A percentile compares a stretch with the other conserved stretches of the same genome.
These are phyloP conservation scores for Adrianichthys oophorus DNA, from an alignment of 2,797 vertebrate genomes.

Conservation along the genomic window DNA sequence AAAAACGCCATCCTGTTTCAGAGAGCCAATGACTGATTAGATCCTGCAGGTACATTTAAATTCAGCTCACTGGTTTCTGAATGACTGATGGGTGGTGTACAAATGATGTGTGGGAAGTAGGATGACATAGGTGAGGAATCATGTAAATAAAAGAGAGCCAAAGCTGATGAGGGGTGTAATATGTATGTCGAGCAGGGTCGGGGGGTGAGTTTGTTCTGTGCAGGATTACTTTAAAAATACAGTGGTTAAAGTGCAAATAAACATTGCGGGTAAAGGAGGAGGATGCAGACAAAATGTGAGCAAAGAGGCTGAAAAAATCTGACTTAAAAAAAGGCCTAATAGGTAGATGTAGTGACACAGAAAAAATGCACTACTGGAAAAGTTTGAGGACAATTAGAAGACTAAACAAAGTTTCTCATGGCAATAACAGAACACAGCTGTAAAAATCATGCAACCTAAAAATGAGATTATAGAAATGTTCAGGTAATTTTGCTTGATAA, in stretches of 20 bases:
- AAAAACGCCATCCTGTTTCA: constrained; percentile 48
- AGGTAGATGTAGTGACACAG: no score
- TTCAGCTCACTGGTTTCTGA: constrained; percentile 30
- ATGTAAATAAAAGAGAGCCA: constrained; percentile 6
- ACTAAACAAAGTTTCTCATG: no score
- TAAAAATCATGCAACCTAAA: no score
- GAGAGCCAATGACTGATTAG: constrained; percentile 56
- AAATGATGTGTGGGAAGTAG: constrained; percentile 6
- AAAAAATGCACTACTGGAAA: no score
- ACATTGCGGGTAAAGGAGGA: constrained; percentile 19
- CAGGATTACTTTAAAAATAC: constrained; percentile 59
- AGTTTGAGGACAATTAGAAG: no score
- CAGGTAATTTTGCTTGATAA: no score
- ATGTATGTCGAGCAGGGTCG: constrained; percentile 3
- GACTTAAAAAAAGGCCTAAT: constrained; percentile 19
- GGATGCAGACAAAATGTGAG: constrained; percentile 22
- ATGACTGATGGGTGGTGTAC: not conserved
- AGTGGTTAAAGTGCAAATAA: constrained; percentile 45
- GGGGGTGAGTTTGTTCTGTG: constrained; percentile 47
- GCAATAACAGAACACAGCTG: no score
- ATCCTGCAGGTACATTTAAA: constrained; percentile 42
- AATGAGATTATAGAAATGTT: no score
- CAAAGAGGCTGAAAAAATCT: constrained; percentile 15
- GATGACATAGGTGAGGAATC: constrained; percentile 16
- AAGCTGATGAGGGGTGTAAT: constrained; percentile 2